Evolutionary conservation across 35 echinoderm and acorn worm species (phyloP).

Genomic region (Lytechinus pictus): DNA sequence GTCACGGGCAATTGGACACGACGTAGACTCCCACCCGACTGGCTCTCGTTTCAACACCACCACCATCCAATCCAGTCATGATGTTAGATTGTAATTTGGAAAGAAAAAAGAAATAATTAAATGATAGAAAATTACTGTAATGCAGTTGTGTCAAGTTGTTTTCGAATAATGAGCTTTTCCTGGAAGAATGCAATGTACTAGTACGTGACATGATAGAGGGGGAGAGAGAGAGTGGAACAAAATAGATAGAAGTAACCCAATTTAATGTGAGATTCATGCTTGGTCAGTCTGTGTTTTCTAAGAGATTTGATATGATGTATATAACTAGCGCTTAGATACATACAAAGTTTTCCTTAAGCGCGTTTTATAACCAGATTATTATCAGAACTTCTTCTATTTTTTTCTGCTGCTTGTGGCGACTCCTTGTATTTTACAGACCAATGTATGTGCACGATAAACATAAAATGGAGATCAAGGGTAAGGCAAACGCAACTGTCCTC

Average conservation of each 20-base stretch:
- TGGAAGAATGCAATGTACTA: neutral
- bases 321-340: no score
- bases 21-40: neutral
- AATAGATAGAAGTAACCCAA: neutral
- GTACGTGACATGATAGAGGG: neutral
- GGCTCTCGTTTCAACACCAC: neutral
- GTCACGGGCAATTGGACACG: neutral
- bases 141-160: neutral
- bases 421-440: no score
- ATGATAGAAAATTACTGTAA: neutral
- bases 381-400: no score
- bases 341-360: no score
- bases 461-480: no score
- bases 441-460: no score
- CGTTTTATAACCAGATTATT: no score
- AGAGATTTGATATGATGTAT: no score
- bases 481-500: no score
- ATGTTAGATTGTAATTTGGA: neutral
- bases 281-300: no score
- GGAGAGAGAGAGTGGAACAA: neutral
- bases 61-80: neutral
- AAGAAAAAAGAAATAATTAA: neutral
- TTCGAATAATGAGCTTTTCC: neutral
- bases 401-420: no score
- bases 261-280: no score